Base-by-base conservation (phyloP, 2,113 vertebrate species). In the Halcyon senegalensis region DNA sequence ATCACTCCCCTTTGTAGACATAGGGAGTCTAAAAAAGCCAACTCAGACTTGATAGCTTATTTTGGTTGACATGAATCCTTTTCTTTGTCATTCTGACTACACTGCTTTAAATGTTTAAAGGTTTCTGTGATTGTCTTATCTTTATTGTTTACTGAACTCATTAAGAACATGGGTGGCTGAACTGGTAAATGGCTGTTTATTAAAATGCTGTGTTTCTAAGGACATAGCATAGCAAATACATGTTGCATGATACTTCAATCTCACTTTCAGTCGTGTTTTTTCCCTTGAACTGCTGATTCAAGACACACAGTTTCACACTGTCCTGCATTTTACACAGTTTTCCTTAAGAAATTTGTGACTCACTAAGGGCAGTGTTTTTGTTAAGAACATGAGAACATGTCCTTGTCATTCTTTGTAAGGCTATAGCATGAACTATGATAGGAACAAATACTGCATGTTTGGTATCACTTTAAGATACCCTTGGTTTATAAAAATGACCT, bases 101-200 rank as follows among this genome's bases (percentile, higher is more conserved):
- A 15, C 30, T 80, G 74, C 5, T 88, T 93, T 87, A 79, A 74
- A 56, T 37, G 51, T 48, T 92, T 68, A 87, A 43, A 62, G 44
- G 11, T 94, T 93, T 60, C 80, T 75, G 60, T 63, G 51, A 78
- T 15, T 53, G 20, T 75, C 50, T 66, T 95, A 50, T 44, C 60
- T 78, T 94, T 92, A 85, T 51, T 91, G 17, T 62, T 94, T 90
- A 89, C 72, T 13, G n/a, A 91, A 33, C 37, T 76, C 59, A 46
- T 64, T 56, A 78, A 92, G 78, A 86, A 59, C 58, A 70, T 13
- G 39, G 56, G 30, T 73, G 70, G 39, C 69, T 87, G 59, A 84
- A 91, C 35, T 31, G 44, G 41, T 59, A 51, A 33, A 18, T 5
- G 10, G 43, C 33, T 90, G 8, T 28, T 78, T 7, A 6, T 86